Base-by-base conservation (phyloP, 2,888 invertebrate genomes). In the Cataglyphis livida region DNA sequence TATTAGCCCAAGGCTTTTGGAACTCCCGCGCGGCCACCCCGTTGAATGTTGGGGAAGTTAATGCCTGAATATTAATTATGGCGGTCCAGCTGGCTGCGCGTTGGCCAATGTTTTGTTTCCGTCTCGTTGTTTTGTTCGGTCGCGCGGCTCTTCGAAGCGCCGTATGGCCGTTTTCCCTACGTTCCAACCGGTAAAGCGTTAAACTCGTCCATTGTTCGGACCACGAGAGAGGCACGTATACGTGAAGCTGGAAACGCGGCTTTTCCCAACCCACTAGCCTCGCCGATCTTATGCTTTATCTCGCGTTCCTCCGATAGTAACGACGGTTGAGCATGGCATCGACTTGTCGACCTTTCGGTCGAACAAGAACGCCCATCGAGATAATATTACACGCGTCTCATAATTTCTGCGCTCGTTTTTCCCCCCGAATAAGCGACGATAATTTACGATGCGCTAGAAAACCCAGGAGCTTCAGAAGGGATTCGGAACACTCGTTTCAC, bases 51-150 rank as follows among this genome's bases (percentile, higher is more conserved):
- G 83, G 84, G 84, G 82, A 84, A 89, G 90, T 91, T 92, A 91
- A 91, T 90, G 91, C 86, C 86, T 90, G 92, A 91, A 92, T 92
- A 92, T 92, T 92, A 92, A 92, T 92, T 92, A 92, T 89, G 86
- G 88, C 89, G 70, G 83, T 89, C 82, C 86, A 79, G 75, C 82
- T 71, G 85, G 84, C 82, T 84, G 78, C 82, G 83, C 87, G 76
- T 81, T 75, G 89, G 86, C 84, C 79, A 79, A 75, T 88, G 88
- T 89, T 89, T 90, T 90, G 89, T 91, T 90, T 90, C 87, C 85
- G 78, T 78, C 76, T 82, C 78, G 81, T 83, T 86, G 88, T 91
- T 90, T 90, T 90, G 85, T 88, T 84, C 89, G 81, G 82, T 57
- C 38, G 57, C 54, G 78, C 73, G 61, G 76, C 66, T 35, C 32